These are phyloP conservation scores for Nesometra sesokonis DNA, from an alignment of 35 echinoderm and acorn worm genomes.

Conservation along the genomic window DNA sequence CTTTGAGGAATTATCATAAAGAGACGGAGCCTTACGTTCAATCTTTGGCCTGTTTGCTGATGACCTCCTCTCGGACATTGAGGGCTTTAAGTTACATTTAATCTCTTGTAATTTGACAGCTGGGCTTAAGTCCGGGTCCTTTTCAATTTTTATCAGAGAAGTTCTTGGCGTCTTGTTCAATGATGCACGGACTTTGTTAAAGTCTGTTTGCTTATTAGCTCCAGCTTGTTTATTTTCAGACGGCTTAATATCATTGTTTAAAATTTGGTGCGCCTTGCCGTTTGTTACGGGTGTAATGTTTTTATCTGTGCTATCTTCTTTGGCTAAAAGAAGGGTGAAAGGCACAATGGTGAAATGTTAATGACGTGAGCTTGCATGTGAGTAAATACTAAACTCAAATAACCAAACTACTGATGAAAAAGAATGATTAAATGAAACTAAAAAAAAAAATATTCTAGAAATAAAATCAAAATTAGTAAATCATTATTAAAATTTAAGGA, in stretches of 20 bases:
- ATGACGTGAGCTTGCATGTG: background rate
- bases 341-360: background rate
- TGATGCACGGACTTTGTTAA: background rate
- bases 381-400: background rate
- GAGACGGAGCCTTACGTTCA: slow-evolving; percentile 28
- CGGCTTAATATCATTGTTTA: background rate
- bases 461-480: too few relatives aligned
- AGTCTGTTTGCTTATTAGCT: background rate
- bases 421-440: background rate
- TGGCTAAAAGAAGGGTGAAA: background rate
- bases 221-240: background rate
- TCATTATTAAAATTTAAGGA: too few relatives aligned
- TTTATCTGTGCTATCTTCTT: background rate
- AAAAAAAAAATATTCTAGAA: background rate
- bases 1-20: slow-evolving; percentile 51
- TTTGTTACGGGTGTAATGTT: background rate
- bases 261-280: background rate
- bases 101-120: background rate
- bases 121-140: background rate
- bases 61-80: slow-evolving; percentile 4
- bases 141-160: background rate
- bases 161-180: background rate
- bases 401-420: too few relatives aligned
- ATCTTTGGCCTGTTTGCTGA: slow-evolving; percentile 17
- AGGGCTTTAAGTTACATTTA: background rate